Evolutionary conservation across 2,113 vertebrate species (phyloP), one percentile per base, ranked within the genome.

Genomic region (Pteropus alecto): DNA sequence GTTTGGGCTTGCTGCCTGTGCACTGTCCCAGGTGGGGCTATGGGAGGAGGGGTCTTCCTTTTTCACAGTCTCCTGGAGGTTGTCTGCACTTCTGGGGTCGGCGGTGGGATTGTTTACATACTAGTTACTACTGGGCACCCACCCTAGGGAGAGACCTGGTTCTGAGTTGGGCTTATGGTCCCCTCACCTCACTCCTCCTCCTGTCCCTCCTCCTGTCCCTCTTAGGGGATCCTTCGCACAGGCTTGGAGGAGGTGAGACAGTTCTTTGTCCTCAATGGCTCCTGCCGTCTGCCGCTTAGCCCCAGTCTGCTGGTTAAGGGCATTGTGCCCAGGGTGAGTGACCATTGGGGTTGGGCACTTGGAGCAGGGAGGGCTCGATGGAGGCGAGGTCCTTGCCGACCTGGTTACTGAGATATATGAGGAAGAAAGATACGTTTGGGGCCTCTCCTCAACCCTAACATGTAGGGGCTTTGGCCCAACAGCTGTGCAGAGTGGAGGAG

Each of bases 211-310:
- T 48, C 30, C 76, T 19, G 30, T 22, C 58, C 74, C 85, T 26
- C 4, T 30, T 96, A 99, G 99, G 96, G 97, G 26, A 98, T 99
- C 86, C 99, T 99, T 54, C 99, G 98, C 0, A 98, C 98, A 0
- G 99, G 99, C 26, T 98, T 99, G 97, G 99, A 99, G 48, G 99
- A 99, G 14, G 98, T 99, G 94, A 99, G 98, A 41, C 99, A 99
- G 97, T 99, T 99, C 98, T 99, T 99, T 97, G 98, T 95, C 0
- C 94, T 99, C 0, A 99, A 99, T 22, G 99, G 99, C 96, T 99
- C 98, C n/a, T 99, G 99, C 82, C 99, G 99, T 83, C 99, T 99
- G 70, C 99, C 99, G 0, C 99, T 99, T 28, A 99, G 99, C 97
- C 99, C 99, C 56, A 99, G 99, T 54, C 98, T 99, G 96, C 98